Percentiles rank a stretch among this genome's conserved stretches.
These are phyloP conservation scores for Melanostoma mellinum DNA, from an alignment of 2,888 invertebrate species.

Conservation along the genomic window DNA sequence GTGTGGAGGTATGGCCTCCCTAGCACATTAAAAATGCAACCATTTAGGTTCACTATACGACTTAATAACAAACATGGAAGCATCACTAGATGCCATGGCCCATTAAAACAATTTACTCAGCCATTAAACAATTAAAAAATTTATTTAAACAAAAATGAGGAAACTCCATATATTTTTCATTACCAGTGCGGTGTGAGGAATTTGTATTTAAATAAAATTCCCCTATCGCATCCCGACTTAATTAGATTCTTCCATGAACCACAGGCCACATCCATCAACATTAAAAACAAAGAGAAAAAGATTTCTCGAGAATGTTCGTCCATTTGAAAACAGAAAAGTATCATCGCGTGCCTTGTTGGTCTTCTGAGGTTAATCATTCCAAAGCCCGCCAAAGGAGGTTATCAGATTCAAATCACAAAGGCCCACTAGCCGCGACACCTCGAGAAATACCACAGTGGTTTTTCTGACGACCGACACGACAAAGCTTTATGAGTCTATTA, in stretches of 20 bases:
- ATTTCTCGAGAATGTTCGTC: too few species aligned
- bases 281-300: too few species aligned
- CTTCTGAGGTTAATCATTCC: conserved; percentile 5
- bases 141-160: too few species aligned
- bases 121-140: conserved; percentile 47
- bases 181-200: neutral
- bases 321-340: too few species aligned
- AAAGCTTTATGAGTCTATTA: conserved; percentile 33
- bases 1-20: too few species aligned
- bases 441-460: neutral
- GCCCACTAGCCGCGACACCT: neutral
- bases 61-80: conserved; percentile 6
- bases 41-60: neutral
- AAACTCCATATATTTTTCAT: conserved; percentile 34
- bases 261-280: too few species aligned
- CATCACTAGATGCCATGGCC: conserved; percentile 34
- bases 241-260: too few species aligned
- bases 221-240: too few species aligned
- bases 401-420: conserved; percentile 18
- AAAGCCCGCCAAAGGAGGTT: conserved; percentile 1
- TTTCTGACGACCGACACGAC: neutral
- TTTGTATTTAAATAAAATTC: too few species aligned
- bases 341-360: too few species aligned
- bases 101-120: conserved; percentile 50
- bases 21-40: conserved; percentile 24